Conservation (phyloP, 2,113 vertebrate genomes). For the Epinephelus fuscoguttatus region DNA sequence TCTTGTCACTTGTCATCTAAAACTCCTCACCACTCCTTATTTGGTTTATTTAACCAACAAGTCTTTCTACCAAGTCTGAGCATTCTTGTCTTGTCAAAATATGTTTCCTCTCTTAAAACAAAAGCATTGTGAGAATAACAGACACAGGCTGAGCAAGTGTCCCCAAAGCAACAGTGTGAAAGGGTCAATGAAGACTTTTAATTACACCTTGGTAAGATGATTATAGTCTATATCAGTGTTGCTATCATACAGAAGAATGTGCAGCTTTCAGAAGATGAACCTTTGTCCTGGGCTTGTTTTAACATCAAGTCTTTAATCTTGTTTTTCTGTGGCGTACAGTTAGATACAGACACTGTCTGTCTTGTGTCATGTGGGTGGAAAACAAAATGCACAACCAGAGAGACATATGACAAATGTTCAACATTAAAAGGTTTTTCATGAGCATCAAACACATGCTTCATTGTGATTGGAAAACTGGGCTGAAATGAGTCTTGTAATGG, state of each 20-base stretch:
- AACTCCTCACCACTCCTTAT: background rate
- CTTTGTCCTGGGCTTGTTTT: slow-evolving; percentile 2
- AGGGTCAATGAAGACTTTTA: background rate
- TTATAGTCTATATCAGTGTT: background rate
- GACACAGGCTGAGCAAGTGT: background rate
- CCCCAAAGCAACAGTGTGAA: background rate
- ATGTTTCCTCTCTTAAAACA: background rate
- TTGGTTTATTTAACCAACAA: background rate
- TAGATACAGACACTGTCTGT: slow-evolving; percentile 10
- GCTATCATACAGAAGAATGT: background rate
- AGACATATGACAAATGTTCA: slow-evolving; percentile 36
- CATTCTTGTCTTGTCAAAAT: background rate
- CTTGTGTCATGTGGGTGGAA: slow-evolving; percentile 4
- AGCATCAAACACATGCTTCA: slow-evolving; percentile 38
- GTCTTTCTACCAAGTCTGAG: background rate
- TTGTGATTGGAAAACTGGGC: slow-evolving; percentile 26
- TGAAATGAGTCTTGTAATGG: slow-evolving; percentile 53
- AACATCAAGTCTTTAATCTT: slow-evolving; percentile 2
- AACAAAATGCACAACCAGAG: slow-evolving; percentile 37
- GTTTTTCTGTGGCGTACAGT: slow-evolving; percentile 13
- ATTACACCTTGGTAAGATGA: background rate
- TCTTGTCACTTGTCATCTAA: background rate
- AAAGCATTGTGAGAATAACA: background rate
- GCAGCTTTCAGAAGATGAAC: background rate
- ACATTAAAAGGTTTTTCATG: slow-evolving; percentile 41